phyloP scores from a whole-genome alignment of 2,888 invertebrate genomes.

The Trachelus tabidus region DNA sequence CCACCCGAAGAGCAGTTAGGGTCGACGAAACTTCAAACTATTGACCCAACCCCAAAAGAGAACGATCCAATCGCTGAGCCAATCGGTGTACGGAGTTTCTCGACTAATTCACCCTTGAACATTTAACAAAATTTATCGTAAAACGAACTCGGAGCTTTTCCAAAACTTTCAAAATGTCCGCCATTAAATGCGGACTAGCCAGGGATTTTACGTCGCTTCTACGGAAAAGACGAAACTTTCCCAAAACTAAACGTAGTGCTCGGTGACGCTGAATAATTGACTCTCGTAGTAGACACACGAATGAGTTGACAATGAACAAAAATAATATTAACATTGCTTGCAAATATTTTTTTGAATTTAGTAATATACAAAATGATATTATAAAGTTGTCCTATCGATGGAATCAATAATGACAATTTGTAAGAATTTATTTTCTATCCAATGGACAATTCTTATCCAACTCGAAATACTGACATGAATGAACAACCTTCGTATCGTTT shows the following conservation, averaged over 20 bases:
- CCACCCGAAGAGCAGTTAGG: constrained; percentile 44
- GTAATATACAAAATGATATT: neutral
- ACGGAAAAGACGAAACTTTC: neutral
- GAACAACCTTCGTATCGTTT: neutral
- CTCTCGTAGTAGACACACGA: neutral
- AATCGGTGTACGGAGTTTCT: constrained; percentile 21
- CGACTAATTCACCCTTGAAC: neutral
- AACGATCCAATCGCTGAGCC: constrained; percentile 36
- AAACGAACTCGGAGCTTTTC: neutral
- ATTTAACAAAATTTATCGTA: neutral
- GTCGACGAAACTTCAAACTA: constrained; percentile 43
- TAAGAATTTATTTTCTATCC: neutral
- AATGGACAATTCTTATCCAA: neutral
- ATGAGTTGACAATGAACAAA: neutral
- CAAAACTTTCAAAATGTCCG: neutral
- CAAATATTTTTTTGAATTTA: neutral
- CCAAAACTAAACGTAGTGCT: neutral
- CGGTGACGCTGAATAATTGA: neutral
- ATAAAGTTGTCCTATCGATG: neutral
- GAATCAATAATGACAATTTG: neutral
- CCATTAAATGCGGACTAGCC: neutral
- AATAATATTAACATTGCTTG: neutral
- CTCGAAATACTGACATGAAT: neutral
- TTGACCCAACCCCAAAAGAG: constrained; percentile 32
- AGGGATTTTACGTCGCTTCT: neutral